A percentile compares a stretch with the other conserved stretches of the same genome.
Conservation (phyloP, 2,113 vertebrate genomes). For the Cyprinodon brontotheroides region DNA sequence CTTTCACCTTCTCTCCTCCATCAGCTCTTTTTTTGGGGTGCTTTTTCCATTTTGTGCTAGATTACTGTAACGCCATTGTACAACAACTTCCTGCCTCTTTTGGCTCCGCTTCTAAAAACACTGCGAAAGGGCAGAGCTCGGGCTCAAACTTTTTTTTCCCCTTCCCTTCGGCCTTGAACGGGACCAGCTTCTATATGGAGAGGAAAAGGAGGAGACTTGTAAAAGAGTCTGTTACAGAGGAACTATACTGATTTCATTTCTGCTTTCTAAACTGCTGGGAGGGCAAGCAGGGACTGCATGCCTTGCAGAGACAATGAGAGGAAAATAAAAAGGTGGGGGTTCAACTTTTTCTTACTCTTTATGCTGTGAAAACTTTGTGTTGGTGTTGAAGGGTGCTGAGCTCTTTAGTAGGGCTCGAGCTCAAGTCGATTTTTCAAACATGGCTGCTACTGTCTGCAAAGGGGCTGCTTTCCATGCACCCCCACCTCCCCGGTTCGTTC, state of each 20-base stretch:
- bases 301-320: conserved; percentile 65
- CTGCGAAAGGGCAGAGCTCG: conserved; percentile 78
- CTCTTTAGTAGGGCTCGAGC: conserved; percentile 35
- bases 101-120: conserved; percentile 82
- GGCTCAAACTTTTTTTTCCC: conserved; percentile 23
- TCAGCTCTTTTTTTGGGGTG: conserved; percentile 72
- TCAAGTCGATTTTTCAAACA: conserved; percentile 61
- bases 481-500: conserved; percentile 67
- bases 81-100: conserved; percentile 86
- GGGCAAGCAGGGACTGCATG: conserved; percentile 75
- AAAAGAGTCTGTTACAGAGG: conserved; percentile 69
- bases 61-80: conserved; percentile 88
- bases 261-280: conserved; percentile 58
- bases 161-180: conserved; percentile 70
- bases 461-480: conserved; percentile 51
- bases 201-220: conserved; percentile 62
- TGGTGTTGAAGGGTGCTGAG: conserved; percentile 32
- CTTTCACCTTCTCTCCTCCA: conserved; percentile 77
- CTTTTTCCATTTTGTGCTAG: conserved; percentile 86
- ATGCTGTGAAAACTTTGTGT: conserved; percentile 58
- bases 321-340: conserved; percentile 80
- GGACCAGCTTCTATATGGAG: conserved; percentile 60
- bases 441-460: conserved; percentile 63
- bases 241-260: conserved; percentile 54
- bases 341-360: conserved; percentile 69